Conservation (phyloP, 2,797 vertebrate species). For the Poeciliopsis turneri region DNA sequence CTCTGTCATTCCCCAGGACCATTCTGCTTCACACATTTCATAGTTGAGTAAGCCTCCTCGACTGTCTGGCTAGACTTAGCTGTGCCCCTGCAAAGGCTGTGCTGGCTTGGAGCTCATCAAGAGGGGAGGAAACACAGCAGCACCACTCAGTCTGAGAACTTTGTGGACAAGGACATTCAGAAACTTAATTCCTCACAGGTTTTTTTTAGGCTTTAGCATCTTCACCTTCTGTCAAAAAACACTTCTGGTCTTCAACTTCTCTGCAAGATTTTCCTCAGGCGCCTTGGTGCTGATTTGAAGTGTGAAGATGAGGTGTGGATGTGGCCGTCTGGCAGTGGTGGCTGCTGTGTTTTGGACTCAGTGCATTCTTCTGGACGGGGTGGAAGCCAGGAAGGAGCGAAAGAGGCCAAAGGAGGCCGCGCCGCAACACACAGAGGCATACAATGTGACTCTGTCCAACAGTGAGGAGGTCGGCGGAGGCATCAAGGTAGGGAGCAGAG, state of each 20-base stretch:
- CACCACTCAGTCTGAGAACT: constrained; percentile 68
- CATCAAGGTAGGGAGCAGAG: constrained; percentile 68
- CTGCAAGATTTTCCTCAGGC: constrained; percentile 31
- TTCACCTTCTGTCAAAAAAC: constrained; percentile 37
- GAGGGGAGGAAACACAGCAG: constrained; percentile 53
- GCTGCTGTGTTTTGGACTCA: constrained; percentile 86
- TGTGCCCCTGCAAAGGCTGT: constrained; percentile 62
- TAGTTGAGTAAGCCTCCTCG: constrained; percentile 82
- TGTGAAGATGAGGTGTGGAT: constrained; percentile 84
- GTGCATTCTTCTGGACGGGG: constrained; percentile 76
- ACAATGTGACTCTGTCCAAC: constrained; percentile 86
- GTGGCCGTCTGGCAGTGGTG: constrained; percentile 82
- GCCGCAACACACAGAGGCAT: constrained; percentile 83
- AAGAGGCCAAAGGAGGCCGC: constrained; percentile 83
- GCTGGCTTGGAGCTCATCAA: constrained; percentile 70
- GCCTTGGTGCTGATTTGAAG: constrained; percentile 39
- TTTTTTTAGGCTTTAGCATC: constrained; percentile 49
- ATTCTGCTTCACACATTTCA: constrained; percentile 83
- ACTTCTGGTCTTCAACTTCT: constrained; percentile 6
- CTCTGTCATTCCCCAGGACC: constrained; percentile 84
- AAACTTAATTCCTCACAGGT: constrained; percentile 58
- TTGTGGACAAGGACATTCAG: constrained; percentile 62
- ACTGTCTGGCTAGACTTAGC: constrained; percentile 63
- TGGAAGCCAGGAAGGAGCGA: constrained; percentile 83
- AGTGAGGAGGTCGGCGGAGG: constrained; percentile 82